Conservation (phyloP, 2,113 vertebrate genomes). For the Shinisaurus crocodilurus region DNA sequence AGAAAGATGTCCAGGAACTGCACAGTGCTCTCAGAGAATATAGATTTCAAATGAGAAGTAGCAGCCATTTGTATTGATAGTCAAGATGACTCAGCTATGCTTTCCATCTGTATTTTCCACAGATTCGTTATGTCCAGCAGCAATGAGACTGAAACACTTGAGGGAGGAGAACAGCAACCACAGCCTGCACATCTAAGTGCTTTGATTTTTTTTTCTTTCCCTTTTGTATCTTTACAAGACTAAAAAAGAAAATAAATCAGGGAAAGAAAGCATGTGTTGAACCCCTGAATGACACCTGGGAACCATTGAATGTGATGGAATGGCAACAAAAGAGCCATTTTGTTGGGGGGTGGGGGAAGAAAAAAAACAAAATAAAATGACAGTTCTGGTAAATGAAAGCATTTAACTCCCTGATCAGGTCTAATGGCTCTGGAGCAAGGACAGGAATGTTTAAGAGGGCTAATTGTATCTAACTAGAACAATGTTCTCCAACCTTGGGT, state of each 20-base stretch:
- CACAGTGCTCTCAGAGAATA: background rate
- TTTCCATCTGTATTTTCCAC: background rate
- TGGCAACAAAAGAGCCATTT: background rate
- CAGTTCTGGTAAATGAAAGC: slow-evolving; percentile 14
- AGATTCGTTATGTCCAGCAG: background rate
- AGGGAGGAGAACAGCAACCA: background rate
- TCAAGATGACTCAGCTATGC: background rate
- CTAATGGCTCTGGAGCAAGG: slow-evolving; percentile 8
- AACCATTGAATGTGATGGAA: slow-evolving; percentile 7
- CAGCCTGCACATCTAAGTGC: background rate
- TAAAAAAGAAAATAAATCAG: background rate
- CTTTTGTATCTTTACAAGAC: background rate
- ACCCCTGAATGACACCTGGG: background rate
- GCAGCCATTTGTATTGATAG: background rate
- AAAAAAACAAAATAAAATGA: background rate
- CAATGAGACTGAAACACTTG: background rate
- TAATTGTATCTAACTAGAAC: slow-evolving; percentile 1
- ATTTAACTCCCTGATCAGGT: slow-evolving; percentile 10
- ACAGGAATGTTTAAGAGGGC: background rate
- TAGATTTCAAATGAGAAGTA: background rate
- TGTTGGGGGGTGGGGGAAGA: background rate
- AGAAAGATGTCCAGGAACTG: background rate
- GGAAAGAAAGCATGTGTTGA: background rate
- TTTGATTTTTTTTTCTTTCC: background rate
- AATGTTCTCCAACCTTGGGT: no score